Conservation (phyloP, 2,888 invertebrate species). For the Unio pictorum region DNA sequence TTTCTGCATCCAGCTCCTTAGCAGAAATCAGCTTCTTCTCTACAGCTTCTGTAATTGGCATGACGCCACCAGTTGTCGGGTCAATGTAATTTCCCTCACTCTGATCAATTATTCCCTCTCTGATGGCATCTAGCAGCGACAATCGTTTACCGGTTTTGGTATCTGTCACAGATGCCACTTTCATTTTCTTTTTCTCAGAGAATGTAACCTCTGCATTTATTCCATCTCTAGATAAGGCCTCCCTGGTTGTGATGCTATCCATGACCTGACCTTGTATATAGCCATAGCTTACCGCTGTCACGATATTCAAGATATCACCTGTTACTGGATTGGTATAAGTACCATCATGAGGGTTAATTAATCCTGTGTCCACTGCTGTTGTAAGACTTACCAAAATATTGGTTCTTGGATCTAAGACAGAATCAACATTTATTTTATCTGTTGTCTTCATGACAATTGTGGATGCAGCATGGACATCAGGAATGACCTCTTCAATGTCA, state of each 20-base stretch:
- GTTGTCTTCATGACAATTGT: slow-evolving; percentile 50
- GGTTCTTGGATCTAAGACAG: slow-evolving; percentile 54
- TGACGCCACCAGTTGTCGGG: slow-evolving; percentile 79
- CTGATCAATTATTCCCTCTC: slow-evolving; percentile 75
- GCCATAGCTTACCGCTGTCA: slow-evolving; percentile 87
- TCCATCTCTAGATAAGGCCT: slow-evolving; percentile 51
- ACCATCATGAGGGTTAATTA: slow-evolving; percentile 75
- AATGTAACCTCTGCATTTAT: slow-evolving; percentile 57
- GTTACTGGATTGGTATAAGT: slow-evolving; percentile 87
- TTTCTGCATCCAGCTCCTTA: slow-evolving; percentile 51
- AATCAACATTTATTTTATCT: slow-evolving; percentile 51
- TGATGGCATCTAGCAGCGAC: slow-evolving; percentile 78
- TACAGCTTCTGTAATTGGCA: slow-evolving; percentile 92
- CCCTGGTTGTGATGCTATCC: slow-evolving; percentile 55
- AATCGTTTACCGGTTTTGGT: slow-evolving; percentile 88
- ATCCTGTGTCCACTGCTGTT: slow-evolving; percentile 53
- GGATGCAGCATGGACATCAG: slow-evolving; percentile 32
- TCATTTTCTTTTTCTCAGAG: slow-evolving; percentile 58
- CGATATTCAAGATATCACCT: slow-evolving; percentile 85
- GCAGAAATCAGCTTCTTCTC: slow-evolving; percentile 85
- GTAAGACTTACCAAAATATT: slow-evolving; percentile 44
- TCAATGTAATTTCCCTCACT: slow-evolving; percentile 83
- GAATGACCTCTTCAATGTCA: slow-evolving; percentile 45
- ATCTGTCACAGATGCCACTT: slow-evolving; percentile 64
- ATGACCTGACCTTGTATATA: slow-evolving; percentile 65